Evolutionary conservation across 2,888 invertebrate genomes (phyloP).

Genomic region (Aplocera efformata): DNA sequence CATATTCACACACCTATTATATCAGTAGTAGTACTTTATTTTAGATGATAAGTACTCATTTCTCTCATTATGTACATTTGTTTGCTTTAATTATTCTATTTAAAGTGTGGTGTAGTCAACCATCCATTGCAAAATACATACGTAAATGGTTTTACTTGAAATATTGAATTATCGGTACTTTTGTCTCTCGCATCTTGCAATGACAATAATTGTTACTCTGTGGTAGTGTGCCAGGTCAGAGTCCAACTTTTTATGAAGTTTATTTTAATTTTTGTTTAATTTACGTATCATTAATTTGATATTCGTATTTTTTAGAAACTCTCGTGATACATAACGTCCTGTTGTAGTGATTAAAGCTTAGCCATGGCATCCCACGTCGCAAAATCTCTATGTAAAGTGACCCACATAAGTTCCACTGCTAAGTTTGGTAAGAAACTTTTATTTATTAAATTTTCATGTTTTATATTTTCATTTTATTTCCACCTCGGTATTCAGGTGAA

Average conservation of each 20-base stretch:
- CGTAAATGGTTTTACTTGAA: too few relatives aligned
- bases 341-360: slow-evolving; percentile 32
- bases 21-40: too few relatives aligned
- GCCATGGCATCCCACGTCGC: slow-evolving; percentile 72
- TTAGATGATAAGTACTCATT: too few relatives aligned
- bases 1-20: too few relatives aligned
- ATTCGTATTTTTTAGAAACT: slow-evolving; percentile 39
- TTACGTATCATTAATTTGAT: slow-evolving; percentile 32
- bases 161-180: too few relatives aligned
- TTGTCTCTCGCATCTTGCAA: too few relatives aligned
- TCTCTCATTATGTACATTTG: too few relatives aligned
- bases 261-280: slow-evolving; percentile 42
- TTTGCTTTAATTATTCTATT: too few relatives aligned
- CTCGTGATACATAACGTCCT: slow-evolving; percentile 31
- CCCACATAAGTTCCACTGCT: slow-evolving; percentile 56
- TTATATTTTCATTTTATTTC: not conserved
- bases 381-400: slow-evolving; percentile 63
- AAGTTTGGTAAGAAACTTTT: slow-evolving; percentile 62
- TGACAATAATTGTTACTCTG: slow-evolving; percentile 26
- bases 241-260: slow-evolving; percentile 66
- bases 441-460: slow-evolving; percentile 13
- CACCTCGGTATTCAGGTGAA: not conserved
- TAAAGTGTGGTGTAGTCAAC: too few relatives aligned
- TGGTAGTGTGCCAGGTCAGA: slow-evolving; percentile 56
- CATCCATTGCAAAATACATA: too few relatives aligned